Evolutionary conservation across 2,113 vertebrate genomes (phyloP).

Genomic region (Gallinago undulata): DNA sequence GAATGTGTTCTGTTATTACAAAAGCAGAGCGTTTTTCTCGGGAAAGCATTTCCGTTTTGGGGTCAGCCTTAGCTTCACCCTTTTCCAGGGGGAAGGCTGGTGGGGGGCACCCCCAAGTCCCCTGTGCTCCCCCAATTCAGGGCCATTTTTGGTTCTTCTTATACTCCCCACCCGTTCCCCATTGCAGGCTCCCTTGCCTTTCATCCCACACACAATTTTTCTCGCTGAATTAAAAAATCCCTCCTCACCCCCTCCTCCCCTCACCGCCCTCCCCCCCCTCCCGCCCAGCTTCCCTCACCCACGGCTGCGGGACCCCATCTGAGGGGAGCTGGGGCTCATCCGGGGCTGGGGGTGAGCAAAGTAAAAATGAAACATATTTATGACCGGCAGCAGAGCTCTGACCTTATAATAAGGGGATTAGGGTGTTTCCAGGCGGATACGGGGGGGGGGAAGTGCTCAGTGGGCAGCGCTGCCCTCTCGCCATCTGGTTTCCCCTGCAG

Average conservation of each 20-base stretch:
- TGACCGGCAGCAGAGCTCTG: neutral
- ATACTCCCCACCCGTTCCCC: neutral
- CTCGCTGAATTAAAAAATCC: neutral
- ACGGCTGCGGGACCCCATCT: accelerated
- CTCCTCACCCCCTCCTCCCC: too few relatives aligned
- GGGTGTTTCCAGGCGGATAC: neutral
- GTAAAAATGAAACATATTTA: neutral
- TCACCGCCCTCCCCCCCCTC: too few relatives aligned
- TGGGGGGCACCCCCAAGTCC: accelerated
- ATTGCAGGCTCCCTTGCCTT: neutral
- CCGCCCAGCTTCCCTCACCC: too few relatives aligned
- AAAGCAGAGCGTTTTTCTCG: neutral
- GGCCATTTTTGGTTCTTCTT: accelerated
- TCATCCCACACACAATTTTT: neutral
- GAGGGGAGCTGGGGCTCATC: accelerated
- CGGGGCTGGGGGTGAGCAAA: neutral
- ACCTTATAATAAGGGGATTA: neutral
- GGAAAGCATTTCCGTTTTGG: neutral
- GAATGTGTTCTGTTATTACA: neutral
- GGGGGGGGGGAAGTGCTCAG: accelerated
- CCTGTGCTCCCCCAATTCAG: accelerated
- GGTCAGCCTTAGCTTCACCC: neutral
- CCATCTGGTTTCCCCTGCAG: neutral
- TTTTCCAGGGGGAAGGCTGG: neutral
- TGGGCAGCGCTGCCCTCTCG: neutral